Percentiles rank a stretch among this genome's conserved stretches.
Evolutionary conservation across 2,888 invertebrate genomes (phyloP).

Genomic region (Oscheius sp.): DNA sequence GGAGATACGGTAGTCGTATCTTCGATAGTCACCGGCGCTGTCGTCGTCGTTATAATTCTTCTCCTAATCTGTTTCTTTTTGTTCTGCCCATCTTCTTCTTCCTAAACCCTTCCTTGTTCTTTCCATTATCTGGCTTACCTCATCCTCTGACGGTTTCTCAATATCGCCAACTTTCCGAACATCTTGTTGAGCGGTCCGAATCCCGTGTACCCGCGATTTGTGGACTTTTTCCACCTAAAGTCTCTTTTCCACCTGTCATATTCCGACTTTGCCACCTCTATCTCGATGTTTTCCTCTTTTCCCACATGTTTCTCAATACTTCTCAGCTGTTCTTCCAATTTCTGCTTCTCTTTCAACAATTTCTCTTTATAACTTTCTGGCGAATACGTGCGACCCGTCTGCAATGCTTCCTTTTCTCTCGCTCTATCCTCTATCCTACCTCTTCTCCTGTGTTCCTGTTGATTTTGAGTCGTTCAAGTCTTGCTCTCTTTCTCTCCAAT

Average conservation of each 20-base stretch:
- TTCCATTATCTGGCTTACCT: neutral
- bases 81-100: neutral
- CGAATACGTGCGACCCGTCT: slow-evolving; percentile 29
- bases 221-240: slow-evolving; percentile 19
- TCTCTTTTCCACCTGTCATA: neutral
- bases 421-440: neutral
- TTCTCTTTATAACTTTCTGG: slow-evolving; percentile 23
- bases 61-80: neutral
- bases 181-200: slow-evolving; percentile 1
- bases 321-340: slow-evolving; percentile 17
- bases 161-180: slow-evolving; percentile 7
- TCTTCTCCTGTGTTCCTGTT: slow-evolving; percentile 8
- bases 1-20: neutral
- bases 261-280: slow-evolving; percentile 3
- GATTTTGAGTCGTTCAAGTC: slow-evolving; percentile 8
- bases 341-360: slow-evolving; percentile 20
- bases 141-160: neutral
- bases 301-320: slow-evolving; percentile 37
- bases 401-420: slow-evolving; percentile 7
- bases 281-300: slow-evolving; percentile 19
- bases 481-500: slow-evolving; percentile 13
- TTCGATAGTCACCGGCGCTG: slow-evolving; percentile 11
- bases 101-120: neutral
- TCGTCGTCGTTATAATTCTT: slow-evolving; percentile 13
- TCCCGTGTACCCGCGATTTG: slow-evolving; percentile 15